Evolutionary conservation across 2,113 vertebrate genomes (phyloP).

Genomic region (Syngnathoides biaculeatus): DNA sequence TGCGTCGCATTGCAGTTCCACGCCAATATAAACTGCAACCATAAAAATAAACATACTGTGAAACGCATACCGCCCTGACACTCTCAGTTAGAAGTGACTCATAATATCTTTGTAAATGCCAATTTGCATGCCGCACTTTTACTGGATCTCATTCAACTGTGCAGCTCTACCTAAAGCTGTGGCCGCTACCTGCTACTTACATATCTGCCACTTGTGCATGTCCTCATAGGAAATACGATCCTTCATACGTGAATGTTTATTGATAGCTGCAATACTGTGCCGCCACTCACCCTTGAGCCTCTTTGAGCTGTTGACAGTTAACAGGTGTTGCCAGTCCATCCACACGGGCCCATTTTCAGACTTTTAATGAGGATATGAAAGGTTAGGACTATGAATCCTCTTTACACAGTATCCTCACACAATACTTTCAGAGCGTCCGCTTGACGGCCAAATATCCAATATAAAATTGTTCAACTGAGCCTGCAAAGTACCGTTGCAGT

Average conservation of each 20-base stretch:
- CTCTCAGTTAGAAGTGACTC: no score
- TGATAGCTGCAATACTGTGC: slow-evolving; percentile 11
- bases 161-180: not conserved
- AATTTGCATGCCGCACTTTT: no score
- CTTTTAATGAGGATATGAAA: not conserved
- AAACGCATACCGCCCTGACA: no score
- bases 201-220: not conserved
- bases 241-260: slow-evolving; percentile 8
- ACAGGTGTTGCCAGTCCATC: slow-evolving; percentile 11
- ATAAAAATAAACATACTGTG: no score
- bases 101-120: no score
- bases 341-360: not conserved
- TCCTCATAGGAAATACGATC: slow-evolving; percentile 2
- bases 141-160: not conserved
- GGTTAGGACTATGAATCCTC: not conserved
- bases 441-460: not conserved
- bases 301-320: slow-evolving; percentile 15
- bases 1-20: no score
- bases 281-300: slow-evolving; percentile 5
- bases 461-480: slow-evolving; percentile 8
- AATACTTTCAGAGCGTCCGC: not conserved
- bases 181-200: not conserved
- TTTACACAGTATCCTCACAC: not conserved
- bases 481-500: slow-evolving; percentile 16
- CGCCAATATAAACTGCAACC: no score